These are phyloP conservation scores for Caenorhabditis plicata DNA, from an alignment of 2,888 invertebrate genomes.

Conservation along the genomic window DNA sequence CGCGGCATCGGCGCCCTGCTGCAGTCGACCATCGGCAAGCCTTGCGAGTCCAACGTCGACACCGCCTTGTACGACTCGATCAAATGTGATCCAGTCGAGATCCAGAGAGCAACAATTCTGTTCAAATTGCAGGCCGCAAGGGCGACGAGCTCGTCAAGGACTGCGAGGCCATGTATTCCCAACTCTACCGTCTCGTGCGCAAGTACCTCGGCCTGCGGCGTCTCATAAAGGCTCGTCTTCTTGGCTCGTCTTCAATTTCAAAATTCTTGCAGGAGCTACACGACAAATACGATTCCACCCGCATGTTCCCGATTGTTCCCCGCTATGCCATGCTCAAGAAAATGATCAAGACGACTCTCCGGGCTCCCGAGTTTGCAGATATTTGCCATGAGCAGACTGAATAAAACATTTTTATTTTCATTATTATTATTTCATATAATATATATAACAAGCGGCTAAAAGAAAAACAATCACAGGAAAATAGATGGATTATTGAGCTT, in stretches of 20 bases:
- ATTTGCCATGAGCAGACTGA: constrained; percentile 85
- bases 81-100: constrained; percentile 34
- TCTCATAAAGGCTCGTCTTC: constrained; percentile 70
- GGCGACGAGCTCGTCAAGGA: constrained; percentile 88
- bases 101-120: neutral
- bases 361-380: constrained; percentile 94
- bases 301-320: constrained; percentile 61
- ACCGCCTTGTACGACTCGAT: constrained; percentile 50
- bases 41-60: constrained; percentile 59
- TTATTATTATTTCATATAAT: neutral
- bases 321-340: constrained; percentile 93
- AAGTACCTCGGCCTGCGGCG: constrained; percentile 87
- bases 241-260: neutral
- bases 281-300: constrained; percentile 51
- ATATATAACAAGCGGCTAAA: neutral
- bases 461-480: constrained; percentile 8
- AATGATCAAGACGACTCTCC: constrained; percentile 93
- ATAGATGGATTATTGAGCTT: constrained; percentile 28
- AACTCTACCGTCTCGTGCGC: constrained; percentile 85
- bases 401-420: constrained; percentile 16
- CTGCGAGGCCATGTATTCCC: constrained; percentile 90
- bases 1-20: constrained; percentile 61
- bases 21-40: constrained; percentile 52
- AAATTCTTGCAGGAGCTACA: constrained; percentile 46
- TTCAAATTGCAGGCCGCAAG: constrained; percentile 72